Evolutionary conservation across 2,888 invertebrate genomes (phyloP).

Genomic region (Sphaerophoria taeniata): DNA sequence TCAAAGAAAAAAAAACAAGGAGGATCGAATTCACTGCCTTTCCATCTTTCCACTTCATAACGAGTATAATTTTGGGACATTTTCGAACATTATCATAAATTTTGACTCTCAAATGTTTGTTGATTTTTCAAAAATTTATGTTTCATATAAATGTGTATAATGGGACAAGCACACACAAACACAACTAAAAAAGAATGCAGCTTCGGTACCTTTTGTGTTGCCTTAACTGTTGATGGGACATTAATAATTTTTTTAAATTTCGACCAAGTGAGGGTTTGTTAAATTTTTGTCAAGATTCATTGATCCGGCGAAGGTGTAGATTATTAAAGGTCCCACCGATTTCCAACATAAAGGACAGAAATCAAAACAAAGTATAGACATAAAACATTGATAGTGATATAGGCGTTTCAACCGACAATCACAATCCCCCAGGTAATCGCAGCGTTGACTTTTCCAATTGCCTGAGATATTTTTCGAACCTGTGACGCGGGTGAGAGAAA

Average conservation of each 20-base stretch:
- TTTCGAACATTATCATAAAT: slow-evolving; percentile 74
- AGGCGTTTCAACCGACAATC: neutral
- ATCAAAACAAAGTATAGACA: slow-evolving; percentile 67
- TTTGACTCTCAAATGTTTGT: slow-evolving; percentile 72
- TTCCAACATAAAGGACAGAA: slow-evolving; percentile 63
- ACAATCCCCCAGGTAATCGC: slow-evolving; percentile 49
- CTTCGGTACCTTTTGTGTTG: slow-evolving; percentile 72
- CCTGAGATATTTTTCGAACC: slow-evolving; percentile 3
- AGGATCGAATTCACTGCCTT: slow-evolving; percentile 66
- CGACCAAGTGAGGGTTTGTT: slow-evolving; percentile 43
- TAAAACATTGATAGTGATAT: slow-evolving; percentile 71
- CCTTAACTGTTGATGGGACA: slow-evolving; percentile 73
- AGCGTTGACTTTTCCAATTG: slow-evolving; percentile 55
- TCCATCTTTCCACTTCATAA: slow-evolving; percentile 64
- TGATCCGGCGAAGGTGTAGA: slow-evolving; percentile 72
- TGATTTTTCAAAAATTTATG: slow-evolving; percentile 74
- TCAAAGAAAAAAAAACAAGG: neutral
- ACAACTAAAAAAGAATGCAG: slow-evolving; percentile 49
- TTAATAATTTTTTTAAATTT: slow-evolving; percentile 73
- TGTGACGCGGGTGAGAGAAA: neutral
- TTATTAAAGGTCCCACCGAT: slow-evolving; percentile 58
- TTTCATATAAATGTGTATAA: slow-evolving; percentile 74
- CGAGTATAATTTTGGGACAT: slow-evolving; percentile 74
- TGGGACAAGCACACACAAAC: slow-evolving; percentile 41
- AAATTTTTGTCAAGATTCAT: slow-evolving; percentile 63